These are phyloP conservation scores for Chymomyza procnemis DNA, from an alignment of 2,888 invertebrate species.

Conservation along the genomic window DNA sequence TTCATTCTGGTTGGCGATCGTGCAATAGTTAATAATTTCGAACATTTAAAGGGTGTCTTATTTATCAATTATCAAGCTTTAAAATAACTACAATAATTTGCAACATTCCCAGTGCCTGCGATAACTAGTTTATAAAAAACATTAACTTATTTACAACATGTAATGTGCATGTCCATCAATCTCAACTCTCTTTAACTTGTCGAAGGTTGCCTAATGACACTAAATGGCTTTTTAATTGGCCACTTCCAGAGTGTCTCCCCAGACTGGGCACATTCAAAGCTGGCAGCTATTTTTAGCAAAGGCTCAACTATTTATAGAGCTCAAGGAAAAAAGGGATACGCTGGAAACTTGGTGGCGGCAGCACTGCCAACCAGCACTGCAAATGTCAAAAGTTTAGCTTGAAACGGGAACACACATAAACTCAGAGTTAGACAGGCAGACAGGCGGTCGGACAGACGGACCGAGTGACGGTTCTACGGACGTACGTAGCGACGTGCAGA, in stretches of 20 bases:
- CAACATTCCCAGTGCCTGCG: no score
- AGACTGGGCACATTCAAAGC: neutral
- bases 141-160: neutral
- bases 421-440: neutral
- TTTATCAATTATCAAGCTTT: no score
- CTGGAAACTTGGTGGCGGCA: neutral
- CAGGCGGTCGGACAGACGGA: neutral
- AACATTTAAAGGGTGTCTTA: no score
- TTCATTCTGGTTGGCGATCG: no score
- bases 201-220: neutral
- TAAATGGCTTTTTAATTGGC: neutral
- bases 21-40: no score
- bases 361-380: neutral
- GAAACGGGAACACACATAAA: neutral
- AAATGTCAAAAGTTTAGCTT: conserved; percentile 18
- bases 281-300: neutral
- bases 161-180: neutral
- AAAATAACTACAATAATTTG: no score
- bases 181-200: neutral
- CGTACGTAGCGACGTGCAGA: neutral
- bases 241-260: neutral
- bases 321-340: neutral
- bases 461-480: no score
- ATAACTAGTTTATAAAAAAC: no score
- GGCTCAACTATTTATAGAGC: neutral